Conservation (phyloP, 2,888 invertebrate species). For the Acrobasis consociella region DNA sequence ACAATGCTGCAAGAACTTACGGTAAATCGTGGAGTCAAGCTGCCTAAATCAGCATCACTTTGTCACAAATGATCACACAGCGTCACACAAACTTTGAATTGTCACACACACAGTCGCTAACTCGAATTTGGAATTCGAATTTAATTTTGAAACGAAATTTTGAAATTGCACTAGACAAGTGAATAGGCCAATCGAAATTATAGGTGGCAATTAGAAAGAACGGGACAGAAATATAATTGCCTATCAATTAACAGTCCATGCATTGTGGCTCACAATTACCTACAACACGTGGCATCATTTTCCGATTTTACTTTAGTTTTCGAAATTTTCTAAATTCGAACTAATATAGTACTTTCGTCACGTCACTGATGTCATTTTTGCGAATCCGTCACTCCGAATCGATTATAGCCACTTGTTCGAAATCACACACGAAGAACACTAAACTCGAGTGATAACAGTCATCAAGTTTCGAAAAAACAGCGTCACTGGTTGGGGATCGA, state of each 20-base stretch:
- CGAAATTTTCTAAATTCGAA: constrained; percentile 38
- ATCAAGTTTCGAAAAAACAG: constrained; percentile 75
- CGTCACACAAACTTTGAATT: constrained; percentile 50
- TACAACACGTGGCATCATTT: constrained; percentile 71
- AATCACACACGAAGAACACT: constrained; percentile 68
- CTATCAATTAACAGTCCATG: constrained; percentile 65
- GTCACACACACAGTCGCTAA: constrained; percentile 32
- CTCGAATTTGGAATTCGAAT: constrained; percentile 29
- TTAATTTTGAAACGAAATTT: constrained; percentile 22
- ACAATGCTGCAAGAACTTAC: constrained; percentile 56
- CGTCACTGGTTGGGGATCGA: constrained; percentile 60
- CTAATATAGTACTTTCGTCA: constrained; percentile 44
- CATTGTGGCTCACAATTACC: constrained; percentile 63
- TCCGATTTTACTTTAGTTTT: constrained; percentile 46
- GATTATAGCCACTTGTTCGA: constrained; percentile 33
- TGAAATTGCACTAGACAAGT: constrained; percentile 36
- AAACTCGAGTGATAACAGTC: constrained; percentile 76
- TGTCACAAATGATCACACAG: constrained; percentile 47
- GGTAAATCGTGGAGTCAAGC: constrained; percentile 57
- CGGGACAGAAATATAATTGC: constrained; percentile 68
- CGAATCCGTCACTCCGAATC: constrained; percentile 41
- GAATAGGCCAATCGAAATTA: constrained; percentile 54
- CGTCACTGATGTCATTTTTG: constrained; percentile 77
- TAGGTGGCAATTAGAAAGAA: constrained; percentile 64
- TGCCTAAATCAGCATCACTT: constrained; percentile 69